Conservation (phyloP, 2,113 vertebrate species). For the rat (Rattus norvegicus) region DNA sequence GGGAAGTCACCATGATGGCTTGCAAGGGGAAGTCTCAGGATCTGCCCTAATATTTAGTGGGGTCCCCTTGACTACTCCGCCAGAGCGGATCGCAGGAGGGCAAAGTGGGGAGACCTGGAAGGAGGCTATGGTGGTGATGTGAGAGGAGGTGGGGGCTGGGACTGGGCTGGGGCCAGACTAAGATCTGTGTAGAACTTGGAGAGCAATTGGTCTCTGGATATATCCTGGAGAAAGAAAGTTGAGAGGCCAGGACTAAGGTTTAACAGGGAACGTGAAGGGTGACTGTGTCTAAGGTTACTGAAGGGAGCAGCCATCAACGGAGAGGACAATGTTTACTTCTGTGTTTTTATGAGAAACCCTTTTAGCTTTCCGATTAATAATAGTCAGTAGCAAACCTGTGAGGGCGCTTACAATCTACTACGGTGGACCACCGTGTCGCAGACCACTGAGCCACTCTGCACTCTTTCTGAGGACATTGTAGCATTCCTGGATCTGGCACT, state of each 20-base stretch:
- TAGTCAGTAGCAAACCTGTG: not conserved
- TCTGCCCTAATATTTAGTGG: not conserved
- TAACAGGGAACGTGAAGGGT: not conserved
- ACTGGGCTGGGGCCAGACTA: too few relatives aligned
- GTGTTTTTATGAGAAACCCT: not conserved
- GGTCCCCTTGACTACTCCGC: not conserved
- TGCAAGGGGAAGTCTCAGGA: not conserved
- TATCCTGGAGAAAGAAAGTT: not conserved
- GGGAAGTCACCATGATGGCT: not conserved
- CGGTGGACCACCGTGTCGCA: accelerated
- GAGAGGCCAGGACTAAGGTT: not conserved
- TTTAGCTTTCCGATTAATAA: not conserved
- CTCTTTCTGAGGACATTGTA: accelerated
- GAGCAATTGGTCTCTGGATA: not conserved
- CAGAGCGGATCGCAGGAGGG: not conserved
- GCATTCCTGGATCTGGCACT: not conserved
- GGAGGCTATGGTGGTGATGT: not conserved
- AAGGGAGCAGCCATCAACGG: not conserved
- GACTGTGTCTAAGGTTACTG: not conserved
- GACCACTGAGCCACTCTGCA: accelerated
- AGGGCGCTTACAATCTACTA: not conserved
- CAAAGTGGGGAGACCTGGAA: not conserved
- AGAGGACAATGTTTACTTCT: not conserved
- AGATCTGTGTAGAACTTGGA: not conserved
- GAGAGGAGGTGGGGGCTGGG: not conserved